phyloP scores from a whole-genome alignment of 30 jellyfish, hydroid and myxozoan genomes.

The Nemopilema nomurai region DNA sequence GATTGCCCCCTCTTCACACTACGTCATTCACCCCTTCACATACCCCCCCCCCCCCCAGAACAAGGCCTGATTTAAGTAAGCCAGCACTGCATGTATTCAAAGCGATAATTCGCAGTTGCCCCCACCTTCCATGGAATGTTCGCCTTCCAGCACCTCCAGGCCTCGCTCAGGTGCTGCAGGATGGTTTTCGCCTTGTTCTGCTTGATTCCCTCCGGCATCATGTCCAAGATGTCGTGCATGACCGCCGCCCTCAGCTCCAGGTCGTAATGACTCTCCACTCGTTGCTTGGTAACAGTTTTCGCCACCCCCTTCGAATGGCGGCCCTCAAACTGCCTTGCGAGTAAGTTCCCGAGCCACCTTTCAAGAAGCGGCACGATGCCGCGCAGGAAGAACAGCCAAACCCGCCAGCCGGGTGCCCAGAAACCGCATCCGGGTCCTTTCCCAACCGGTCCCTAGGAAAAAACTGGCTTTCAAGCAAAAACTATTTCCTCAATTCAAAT shows the following conservation, averaged over 20 bases:
- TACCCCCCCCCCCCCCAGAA: too few relatives aligned
- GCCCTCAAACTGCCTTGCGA: constrained; percentile 99
- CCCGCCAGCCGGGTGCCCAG: constrained; percentile 99
- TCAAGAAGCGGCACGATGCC: constrained; percentile 98
- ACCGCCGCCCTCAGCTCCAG: constrained; percentile 99
- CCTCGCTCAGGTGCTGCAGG: constrained; percentile 97
- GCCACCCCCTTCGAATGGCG: constrained; percentile 99
- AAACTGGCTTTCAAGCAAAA: not conserved
- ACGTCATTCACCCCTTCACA: too few relatives aligned
- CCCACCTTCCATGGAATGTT: constrained; percentile 99
- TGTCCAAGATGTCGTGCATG: constrained; percentile 98
- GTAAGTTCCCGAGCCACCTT: constrained; percentile 97
- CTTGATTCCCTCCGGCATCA: constrained; percentile 99
- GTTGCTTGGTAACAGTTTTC: constrained; percentile 96
- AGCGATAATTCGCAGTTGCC: not conserved
- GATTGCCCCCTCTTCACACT: too few relatives aligned
- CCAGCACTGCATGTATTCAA: not conserved
- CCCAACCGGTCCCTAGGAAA: constrained; percentile 98
- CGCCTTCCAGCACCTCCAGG: constrained; percentile 99
- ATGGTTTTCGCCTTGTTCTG: constrained; percentile 99
- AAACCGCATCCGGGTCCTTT: constrained; percentile 99
- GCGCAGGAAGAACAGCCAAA: constrained; percentile 96
- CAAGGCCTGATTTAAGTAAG: too few relatives aligned
- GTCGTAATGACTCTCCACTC: constrained; percentile 99
- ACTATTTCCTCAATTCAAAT: not conserved